Evolutionary conservation across 2,888 invertebrate species (phyloP).

Genomic region (Smittia sp.): DNA sequence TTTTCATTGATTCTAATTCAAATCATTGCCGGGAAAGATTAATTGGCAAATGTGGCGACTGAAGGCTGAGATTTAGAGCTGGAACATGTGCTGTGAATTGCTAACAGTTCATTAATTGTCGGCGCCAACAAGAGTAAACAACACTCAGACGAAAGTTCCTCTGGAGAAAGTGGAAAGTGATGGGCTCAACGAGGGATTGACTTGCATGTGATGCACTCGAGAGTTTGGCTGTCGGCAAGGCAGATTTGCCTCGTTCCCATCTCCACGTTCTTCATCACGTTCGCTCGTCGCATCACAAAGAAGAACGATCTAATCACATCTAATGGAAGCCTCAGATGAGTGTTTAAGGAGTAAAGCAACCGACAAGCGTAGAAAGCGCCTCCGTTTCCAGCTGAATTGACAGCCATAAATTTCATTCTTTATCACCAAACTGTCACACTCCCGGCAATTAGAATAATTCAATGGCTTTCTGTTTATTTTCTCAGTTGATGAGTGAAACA

Average conservation of each 20-base stretch:
- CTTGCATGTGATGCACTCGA: background rate
- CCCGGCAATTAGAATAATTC: conserved; percentile 14
- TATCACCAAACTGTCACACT: conserved; percentile 26
- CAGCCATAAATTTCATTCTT: conserved; percentile 21
- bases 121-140: conserved; percentile 23
- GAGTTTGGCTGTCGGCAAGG: background rate
- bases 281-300: background rate
- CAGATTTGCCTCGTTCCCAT: background rate
- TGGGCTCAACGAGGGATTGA: background rate
- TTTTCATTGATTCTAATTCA: conserved; percentile 4
- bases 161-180: background rate
- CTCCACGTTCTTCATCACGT: background rate
- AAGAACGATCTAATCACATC: background rate
- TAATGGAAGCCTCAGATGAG: conserved; percentile 23
- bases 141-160: background rate
- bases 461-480: conserved; percentile 8
- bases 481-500: background rate
- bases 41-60: conserved; percentile 13
- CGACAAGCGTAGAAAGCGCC: background rate
- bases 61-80: conserved; percentile 10
- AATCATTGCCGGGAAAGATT: background rate
- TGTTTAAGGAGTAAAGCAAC: background rate
- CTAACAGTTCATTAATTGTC: conserved; percentile 17
- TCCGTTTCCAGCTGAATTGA: conserved; percentile 23
- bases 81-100: conserved; percentile 19